Evolutionary conservation across 2,113 vertebrate species (phyloP).

Genomic region (Malaclemys terrapin): DNA sequence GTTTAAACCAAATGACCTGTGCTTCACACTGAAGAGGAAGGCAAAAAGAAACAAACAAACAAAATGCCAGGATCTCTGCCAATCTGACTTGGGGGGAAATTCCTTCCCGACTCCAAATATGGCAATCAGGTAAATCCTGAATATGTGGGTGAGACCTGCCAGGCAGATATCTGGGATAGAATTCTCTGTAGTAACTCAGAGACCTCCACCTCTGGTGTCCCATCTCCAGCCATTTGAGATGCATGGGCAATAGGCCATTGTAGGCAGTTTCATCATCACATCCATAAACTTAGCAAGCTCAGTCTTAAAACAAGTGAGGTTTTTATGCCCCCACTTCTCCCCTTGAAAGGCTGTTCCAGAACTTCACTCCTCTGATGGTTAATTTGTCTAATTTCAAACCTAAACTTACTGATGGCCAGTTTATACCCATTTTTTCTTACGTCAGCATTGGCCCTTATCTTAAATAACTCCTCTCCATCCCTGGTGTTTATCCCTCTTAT

Average conservation of each 20-base stretch:
- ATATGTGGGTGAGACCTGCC: not conserved
- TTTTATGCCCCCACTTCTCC: not conserved
- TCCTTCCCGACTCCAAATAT: not conserved
- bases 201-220: not conserved
- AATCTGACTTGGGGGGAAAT: not conserved
- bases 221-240: not conserved
- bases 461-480: not conserved
- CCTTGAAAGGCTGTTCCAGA: not conserved
- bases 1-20: not conserved
- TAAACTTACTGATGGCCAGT: not conserved
- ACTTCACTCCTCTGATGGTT: not conserved
- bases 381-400: not conserved
- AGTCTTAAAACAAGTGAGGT: not conserved
- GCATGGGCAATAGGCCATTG: not conserved
- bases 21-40: not conserved
- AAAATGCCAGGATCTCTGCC: not conserved
- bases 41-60: not conserved
- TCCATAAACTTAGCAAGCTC: not conserved
- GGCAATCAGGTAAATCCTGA: not conserved
- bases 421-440: not conserved
- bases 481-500: not conserved
- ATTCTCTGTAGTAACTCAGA: not conserved
- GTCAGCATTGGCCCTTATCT: not conserved
- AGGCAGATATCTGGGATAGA: not conserved
- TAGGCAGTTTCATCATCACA: not conserved